A percentile compares a stretch with the other conserved stretches of the same genome.
Evolutionary conservation across 2,797 vertebrate genomes (phyloP).

Genomic region (Phrynocephalus forsythii): DNA sequence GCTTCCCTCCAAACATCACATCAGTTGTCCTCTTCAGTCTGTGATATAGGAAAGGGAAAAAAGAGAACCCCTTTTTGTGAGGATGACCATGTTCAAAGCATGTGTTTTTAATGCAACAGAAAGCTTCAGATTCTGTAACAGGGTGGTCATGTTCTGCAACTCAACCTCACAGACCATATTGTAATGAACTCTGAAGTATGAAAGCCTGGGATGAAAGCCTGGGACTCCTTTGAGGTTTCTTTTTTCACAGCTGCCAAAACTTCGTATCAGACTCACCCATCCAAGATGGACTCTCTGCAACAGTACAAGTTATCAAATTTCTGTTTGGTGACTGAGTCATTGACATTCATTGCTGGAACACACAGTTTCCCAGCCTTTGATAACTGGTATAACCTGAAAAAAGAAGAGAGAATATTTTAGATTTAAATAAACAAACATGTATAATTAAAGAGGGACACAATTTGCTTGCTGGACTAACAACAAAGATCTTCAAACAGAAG

Average conservation of each 20-base stretch:
- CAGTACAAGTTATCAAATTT: constrained; percentile 99
- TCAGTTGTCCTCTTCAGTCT: constrained; percentile 99
- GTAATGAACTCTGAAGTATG: background rate
- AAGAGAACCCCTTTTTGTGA: constrained; percentile 71
- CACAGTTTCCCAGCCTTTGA: constrained; percentile 98
- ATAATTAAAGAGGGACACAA: background rate
- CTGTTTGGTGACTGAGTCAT: constrained; percentile 98
- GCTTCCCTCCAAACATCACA: constrained; percentile 99
- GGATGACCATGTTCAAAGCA: constrained; percentile 22
- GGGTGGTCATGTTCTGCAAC: background rate
- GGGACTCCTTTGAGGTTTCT: background rate
- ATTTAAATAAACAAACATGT: background rate
- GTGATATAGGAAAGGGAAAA: constrained; percentile 51
- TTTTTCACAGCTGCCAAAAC: background rate
- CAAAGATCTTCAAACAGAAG: background rate
- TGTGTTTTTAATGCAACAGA: background rate
- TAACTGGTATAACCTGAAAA: constrained; percentile 92
- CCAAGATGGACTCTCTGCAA: constrained; percentile 97
- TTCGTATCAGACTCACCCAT: constrained; percentile 85
- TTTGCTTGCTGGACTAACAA: background rate
- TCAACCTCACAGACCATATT: constrained; percentile 4
- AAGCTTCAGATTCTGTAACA: background rate
- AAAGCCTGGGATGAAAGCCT: fast-evolving
- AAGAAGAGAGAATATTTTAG: constrained; percentile 37
- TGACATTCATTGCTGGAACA: constrained; percentile 98